phyloP scores from a whole-genome alignment of 2,888 invertebrate genomes.

The Abrostola triplasia region DNA sequence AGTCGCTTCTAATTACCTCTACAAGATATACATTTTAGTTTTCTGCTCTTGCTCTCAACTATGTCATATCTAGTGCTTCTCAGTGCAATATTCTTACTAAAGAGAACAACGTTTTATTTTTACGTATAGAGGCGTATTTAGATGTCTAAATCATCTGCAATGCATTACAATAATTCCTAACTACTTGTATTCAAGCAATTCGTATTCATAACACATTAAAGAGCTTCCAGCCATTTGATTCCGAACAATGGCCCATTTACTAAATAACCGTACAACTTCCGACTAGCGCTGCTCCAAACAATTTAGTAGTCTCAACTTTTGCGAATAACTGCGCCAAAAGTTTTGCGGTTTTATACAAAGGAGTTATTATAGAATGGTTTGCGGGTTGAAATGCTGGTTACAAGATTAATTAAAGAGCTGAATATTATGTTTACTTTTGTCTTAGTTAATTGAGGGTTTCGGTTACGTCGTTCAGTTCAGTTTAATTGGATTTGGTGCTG shows the following conservation, averaged over 20 bases:
- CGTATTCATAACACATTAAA: constrained; percentile 27
- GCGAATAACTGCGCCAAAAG: constrained; percentile 37
- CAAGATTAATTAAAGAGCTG: too few species aligned
- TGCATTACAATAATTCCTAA: background rate
- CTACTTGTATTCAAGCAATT: constrained; percentile 14
- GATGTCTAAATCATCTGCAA: background rate
- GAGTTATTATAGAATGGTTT: constrained; percentile 1
- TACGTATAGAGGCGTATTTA: too few species aligned
- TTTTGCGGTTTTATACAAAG: constrained; percentile 31
- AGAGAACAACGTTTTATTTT: too few species aligned
- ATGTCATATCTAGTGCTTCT: too few species aligned
- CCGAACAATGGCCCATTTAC: constrained; percentile 45
- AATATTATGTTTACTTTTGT: too few species aligned
- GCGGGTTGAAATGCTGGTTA: constrained; percentile 5
- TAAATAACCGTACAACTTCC: constrained; percentile 32
- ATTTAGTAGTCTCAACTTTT: constrained; percentile 36
- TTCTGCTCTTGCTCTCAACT: too few species aligned
- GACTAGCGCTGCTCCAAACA: constrained; percentile 25
- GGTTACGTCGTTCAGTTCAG: too few species aligned
- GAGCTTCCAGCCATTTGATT: constrained; percentile 42
- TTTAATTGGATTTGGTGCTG: too few species aligned
- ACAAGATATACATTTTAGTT: too few species aligned
- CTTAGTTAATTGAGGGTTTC: too few species aligned
- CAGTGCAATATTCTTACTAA: too few species aligned
- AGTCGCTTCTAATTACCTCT: too few species aligned